Percentiles rank a stretch among this genome's conserved stretches.
These are phyloP conservation scores for Bubo bubo DNA, from an alignment of 2,113 vertebrate genomes.

Conservation along the genomic window DNA sequence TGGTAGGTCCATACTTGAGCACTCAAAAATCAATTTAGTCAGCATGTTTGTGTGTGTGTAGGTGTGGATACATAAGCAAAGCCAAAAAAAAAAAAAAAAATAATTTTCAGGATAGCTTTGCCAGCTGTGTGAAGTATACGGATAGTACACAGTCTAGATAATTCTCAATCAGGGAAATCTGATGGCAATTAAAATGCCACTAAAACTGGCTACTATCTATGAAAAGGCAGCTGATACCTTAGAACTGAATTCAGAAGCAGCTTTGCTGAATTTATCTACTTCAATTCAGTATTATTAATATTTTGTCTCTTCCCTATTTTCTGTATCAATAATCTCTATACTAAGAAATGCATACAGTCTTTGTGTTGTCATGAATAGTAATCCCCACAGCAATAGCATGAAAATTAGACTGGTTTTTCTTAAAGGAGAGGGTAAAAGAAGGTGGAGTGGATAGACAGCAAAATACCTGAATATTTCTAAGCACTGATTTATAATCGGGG, in stretches of 20 bases:
- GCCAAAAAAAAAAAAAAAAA: background rate
- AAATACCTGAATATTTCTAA: background rate
- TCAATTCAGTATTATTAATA: background rate
- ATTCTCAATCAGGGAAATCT: background rate
- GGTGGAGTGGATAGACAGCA: background rate
- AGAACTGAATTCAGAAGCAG: background rate
- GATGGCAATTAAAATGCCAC: background rate
- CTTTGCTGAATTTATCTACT: background rate
- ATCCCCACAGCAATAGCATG: background rate
- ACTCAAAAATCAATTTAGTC: background rate
- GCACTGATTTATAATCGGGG: background rate
- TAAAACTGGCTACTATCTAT: background rate
- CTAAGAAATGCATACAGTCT: background rate
- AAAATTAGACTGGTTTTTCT: background rate
- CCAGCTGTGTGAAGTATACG: background rate
- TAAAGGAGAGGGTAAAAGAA: background rate
- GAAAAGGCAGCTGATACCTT: conserved; percentile 32
- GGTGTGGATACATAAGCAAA: background rate
- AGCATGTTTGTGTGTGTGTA: background rate
- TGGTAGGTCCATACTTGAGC: conserved; percentile 12
- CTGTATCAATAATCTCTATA: background rate
- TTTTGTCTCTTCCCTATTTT: background rate
- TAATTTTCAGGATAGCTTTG: background rate
- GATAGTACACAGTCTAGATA: background rate
- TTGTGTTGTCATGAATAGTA: background rate